Percentiles rank a stretch among this genome's conserved stretches.
Evolutionary conservation across 2,113 vertebrate species (phyloP).

Genomic region (Sigmodon hispidus): DNA sequence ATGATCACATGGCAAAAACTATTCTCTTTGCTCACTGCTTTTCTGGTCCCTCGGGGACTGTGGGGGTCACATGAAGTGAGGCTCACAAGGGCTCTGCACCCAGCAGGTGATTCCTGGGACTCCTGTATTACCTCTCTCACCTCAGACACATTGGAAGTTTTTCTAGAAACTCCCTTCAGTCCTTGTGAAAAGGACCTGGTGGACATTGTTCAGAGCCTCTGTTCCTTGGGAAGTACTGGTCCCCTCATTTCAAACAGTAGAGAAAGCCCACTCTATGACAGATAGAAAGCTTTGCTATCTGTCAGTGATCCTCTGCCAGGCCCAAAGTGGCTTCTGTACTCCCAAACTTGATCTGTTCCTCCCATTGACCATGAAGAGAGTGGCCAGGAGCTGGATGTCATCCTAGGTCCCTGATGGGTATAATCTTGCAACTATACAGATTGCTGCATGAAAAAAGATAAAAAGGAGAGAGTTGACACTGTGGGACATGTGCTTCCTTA

Average conservation of each 20-base stretch:
- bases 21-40: background rate
- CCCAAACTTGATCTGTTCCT: background rate
- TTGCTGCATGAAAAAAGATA: no score
- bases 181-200: no score
- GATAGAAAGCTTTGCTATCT: background rate
- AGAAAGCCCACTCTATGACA: background rate
- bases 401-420: background rate
- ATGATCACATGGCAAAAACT: background rate
- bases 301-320: background rate
- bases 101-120: background rate
- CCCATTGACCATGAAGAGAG: background rate
- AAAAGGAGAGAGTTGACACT: no score
- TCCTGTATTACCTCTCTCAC: no score
- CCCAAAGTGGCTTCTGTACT: background rate
- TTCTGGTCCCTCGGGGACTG: background rate
- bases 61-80: no score
- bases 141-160: background rate
- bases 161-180: fast-evolving
- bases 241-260: background rate
- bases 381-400: background rate
- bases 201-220: background rate
- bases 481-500: no score
- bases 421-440: no score
- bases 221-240: background rate
- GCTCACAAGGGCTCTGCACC: background rate